Evolutionary conservation across 1,140 invertebrate species (phyloP), one percentile per base, ranked within the genome.

Genomic region (Gryon sp.): DNA sequence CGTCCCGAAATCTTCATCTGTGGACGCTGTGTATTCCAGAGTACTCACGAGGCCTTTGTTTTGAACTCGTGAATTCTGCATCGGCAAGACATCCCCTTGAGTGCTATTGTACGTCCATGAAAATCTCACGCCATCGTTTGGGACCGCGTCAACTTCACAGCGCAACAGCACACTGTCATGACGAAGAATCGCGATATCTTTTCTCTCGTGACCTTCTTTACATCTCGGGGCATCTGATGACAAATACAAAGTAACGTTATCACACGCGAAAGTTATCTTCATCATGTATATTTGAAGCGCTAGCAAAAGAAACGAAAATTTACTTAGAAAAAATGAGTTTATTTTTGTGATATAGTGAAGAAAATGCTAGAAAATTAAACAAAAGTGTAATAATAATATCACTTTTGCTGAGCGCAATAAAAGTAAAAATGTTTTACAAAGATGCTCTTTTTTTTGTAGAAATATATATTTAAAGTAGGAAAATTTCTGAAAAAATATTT

Each of bases 121-220:
- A 82, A 95, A 95, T 74, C 91, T 90, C 19, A 93, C 90, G 0
- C 87, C 76, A 32, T 88, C 92, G 2, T 90, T 90, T 2, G 95
- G 95, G 30, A 94, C 91, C 0, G 95, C 93, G 40, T 94, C 93
- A n/a, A 97, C 94, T 73, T 95, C 93, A 83, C 96, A 97, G 34
- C 92, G 90, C 74, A 92, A 91, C 83, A 85, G 90, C 77, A 92
- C 90, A 59, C 86, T 90, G 77, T 94, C 92, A 66, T 91, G 89
- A 30, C 89, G 90, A 26, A 92, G 88, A 11, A 90, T 90, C 1
- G 92, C 91, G 19, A 93, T 87, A 38, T 91, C 89, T 57, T 88
- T 90, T 43, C 88, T 84, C 73, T 92, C 90, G 50, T 89, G 88
- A 18, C 92, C 91, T 41, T 87, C 85, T 41, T 88, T 90, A 79